Evolutionary conservation across 2,888 invertebrate species (phyloP), one percentile per base, ranked within the genome.

Genomic region (Deladenus siricidicola): DNA sequence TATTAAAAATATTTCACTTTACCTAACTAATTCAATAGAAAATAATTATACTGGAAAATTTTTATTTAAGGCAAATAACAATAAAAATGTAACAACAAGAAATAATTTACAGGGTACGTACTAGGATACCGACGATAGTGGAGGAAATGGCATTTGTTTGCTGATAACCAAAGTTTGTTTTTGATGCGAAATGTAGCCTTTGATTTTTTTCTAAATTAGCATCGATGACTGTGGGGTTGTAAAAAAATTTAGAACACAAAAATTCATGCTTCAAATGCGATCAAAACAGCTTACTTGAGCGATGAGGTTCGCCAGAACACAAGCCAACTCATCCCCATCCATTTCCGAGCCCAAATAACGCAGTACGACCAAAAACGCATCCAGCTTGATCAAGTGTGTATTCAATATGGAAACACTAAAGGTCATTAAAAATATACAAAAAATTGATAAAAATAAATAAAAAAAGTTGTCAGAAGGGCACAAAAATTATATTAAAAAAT

Each of bases 101-200:
- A n/a, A n/a, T n/a, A n/a, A n/a, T n/a, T n/a, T n/a, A n/a, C n/a
- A n/a, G n/a, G n/a, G n/a, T n/a, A 34, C 39, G 6, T 34, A 14
- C 39, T 34, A 34, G 8, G 14, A 34, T 10, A 34, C 39, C 14
- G 39, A 34, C 6, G 78, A 71, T 23, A 84, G 71, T 1, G 80
- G 71, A n/a, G 96, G 96, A 80, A 98, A 98, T 1, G 96, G 89
- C 83, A 90, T 91, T 79, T 90, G 89, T 80, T 98, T 98, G 75
- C 93, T 93, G 49, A 98, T 89, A 51, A 98, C 96, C 59, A 98
- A 85, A 82, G 93, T 94, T 80, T 92, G 88, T 81, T 98, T 94
- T 73, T 90, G 89, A 82, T 91, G 88, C 0, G 94, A 93, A 77
- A 98, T 91, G 80, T 98, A 98, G 0, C 98, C 96, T 80, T 94